Evolutionary conservation across 1,140 invertebrate genomes (phyloP), one percentile per base, ranked within the genome.

Genomic region (Physella acuta): DNA sequence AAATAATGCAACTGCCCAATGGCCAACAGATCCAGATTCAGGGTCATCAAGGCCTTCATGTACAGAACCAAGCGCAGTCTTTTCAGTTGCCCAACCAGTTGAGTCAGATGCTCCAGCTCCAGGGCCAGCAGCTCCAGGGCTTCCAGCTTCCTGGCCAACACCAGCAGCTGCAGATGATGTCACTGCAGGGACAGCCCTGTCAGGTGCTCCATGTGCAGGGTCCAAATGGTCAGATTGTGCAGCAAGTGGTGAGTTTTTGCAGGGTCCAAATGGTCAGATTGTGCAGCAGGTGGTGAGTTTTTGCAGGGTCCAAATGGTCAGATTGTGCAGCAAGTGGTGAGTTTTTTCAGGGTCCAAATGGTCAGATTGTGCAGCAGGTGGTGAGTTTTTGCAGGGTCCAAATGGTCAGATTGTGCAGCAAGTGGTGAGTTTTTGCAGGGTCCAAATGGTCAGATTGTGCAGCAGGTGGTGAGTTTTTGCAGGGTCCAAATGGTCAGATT

Each of bases 191-290:
- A 37, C 66, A 68, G 56, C 66, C 66, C 2, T 68, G 66, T 33
- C 66, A 68, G 30, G 30, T 68, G 17, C 55, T 68, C 33, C 55
- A 68, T 68, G 56, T 68, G 2, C 66, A 68, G 37, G 56, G 56
- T 44, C 66, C 66, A 2, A 68, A 68, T 68, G 66, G 66, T n/a
- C 66, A 68, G 39, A 68, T 68, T 20, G 33, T 68, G 24, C 66
- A 68, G 26, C 66, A 68, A 51, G 55, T 68, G 53, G 66, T 68
- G 39, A 68, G 66, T 31, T 34, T 24, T 44, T 68, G 2, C 66
- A 68, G 37, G 56, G 56, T 44, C 66, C 66, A 2, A 68, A 68
- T 68, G 66, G 66, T n/a, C 66, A 68, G 39, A 68, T 68, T 20
- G 33, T 68, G 24, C 66, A 68, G 26, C 66, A 68, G 34, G 55